Evolutionary conservation across 2,113 vertebrate genomes (phyloP), one percentile per base, ranked within the genome.

Genomic region (Nibea albiflora): DNA sequence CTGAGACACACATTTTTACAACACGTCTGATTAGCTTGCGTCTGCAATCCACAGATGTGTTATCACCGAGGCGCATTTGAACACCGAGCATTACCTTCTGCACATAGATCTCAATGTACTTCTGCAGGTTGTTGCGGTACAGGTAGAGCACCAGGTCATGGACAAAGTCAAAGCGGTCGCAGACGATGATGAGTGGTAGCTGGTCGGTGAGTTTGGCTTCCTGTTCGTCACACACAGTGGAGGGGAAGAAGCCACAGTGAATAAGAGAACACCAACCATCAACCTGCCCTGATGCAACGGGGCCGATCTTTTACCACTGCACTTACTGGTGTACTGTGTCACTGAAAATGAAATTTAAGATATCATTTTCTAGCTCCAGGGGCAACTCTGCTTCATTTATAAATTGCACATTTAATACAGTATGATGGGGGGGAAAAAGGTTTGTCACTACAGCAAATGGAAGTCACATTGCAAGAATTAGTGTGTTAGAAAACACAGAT

Each of bases 121-220:
- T 99, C 92, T 99, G 98, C 85, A 99, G 96, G 92, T 96, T 99
- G 94, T 99, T 99, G 94, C 98, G 97, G 89, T 99, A 99, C 93
- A 99, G 92, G 93, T 99, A 99, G 70, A 99, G 96, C 91, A 99
- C 98, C 92, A 99, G 94, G 90, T 99, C 98, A 20, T 99, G 98
- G 91, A 99, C 98, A 83, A 99, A 99, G 93, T 99, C 98, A 85
- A 99, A 99, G 53, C 98, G 97, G 89, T 99, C 98, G 20, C 98
- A 99, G 20, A 99, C 98, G 11, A 99, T 99, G 92, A 99, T 99
- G 90, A 99, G 96, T 0, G 98, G 98, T 85, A 99, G 94, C 89
- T 99, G 98, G 94, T 99, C 97, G 22, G 98, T 99, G 86, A 99
- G 96, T 92, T 99, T 99, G 8, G 98, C 98, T 96, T 99, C 98